phyloP scores from a whole-genome alignment of 2,797 vertebrate species.

The Anas acuta region DNA sequence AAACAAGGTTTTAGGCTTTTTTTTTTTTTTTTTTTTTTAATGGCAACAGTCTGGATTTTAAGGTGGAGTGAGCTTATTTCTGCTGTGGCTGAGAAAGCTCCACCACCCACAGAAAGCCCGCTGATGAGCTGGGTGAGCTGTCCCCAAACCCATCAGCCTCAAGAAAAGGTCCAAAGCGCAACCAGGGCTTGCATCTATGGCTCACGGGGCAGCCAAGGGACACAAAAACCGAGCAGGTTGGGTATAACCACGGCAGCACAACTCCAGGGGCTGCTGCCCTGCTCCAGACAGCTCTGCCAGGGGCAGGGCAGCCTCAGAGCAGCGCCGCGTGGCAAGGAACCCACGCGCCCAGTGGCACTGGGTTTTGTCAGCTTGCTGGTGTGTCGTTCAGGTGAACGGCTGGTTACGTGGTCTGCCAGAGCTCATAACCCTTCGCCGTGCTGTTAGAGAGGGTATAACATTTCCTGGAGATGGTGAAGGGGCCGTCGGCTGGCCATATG shows the following conservation, averaged over 20 bases:
- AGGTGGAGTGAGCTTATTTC: conserved; percentile 61
- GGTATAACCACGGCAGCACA: not conserved
- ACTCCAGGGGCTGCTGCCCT: fast-evolving
- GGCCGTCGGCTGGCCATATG: conserved; percentile 60
- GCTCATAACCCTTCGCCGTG: not conserved
- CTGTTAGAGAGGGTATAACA: conserved; percentile 15
- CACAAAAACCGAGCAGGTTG: not conserved
- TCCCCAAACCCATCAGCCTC: conserved; percentile 33
- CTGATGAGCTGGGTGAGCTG: not conserved
- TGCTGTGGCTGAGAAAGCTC: conserved; percentile 22
- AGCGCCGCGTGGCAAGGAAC: not conserved
- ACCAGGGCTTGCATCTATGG: not conserved
- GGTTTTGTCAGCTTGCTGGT: not conserved
- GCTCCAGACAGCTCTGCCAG: not conserved
- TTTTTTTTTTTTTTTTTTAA: not conserved
- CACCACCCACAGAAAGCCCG: conserved; percentile 54
- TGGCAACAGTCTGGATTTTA: conserved; percentile 50
- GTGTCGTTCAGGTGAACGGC: not conserved
- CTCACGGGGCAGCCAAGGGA: not conserved
- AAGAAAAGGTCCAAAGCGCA: not conserved
- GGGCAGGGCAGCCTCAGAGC: not conserved
- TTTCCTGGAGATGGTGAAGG: conserved; percentile 41
- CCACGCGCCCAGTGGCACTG: fast-evolving
- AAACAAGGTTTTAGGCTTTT: conserved; percentile 48
- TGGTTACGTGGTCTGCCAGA: not conserved